A percentile compares a stretch with the other conserved stretches of the same genome.
Conservation (phyloP, 2,888 invertebrate species). For the Ectemnius lituratus region DNA sequence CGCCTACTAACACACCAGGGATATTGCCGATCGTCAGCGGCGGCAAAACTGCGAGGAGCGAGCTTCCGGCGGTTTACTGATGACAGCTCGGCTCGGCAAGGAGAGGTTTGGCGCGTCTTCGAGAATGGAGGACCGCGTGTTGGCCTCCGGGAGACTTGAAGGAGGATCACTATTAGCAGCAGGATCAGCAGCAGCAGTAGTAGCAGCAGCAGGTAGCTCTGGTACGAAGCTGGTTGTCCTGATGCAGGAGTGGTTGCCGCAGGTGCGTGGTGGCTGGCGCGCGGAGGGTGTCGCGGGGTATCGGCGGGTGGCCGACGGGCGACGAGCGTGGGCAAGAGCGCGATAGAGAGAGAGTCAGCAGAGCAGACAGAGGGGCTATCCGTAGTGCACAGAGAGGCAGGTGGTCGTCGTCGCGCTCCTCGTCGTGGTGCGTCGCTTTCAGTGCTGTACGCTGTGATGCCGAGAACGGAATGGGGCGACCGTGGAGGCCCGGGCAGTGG, state of each 20-base stretch:
- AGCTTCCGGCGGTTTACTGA: background rate
- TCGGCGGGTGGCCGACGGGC: background rate
- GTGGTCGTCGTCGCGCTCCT: constrained; percentile 63
- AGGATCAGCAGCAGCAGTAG: background rate
- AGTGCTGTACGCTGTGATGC: constrained; percentile 76
- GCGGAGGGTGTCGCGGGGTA: background rate
- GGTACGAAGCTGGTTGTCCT: background rate
- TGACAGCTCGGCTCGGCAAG: constrained; percentile 1
- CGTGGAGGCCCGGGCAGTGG: constrained; percentile 77
- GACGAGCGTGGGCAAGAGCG: constrained; percentile 8
- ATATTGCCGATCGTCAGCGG: background rate
- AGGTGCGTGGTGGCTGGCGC: constrained; percentile 6
- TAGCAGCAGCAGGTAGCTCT: background rate
- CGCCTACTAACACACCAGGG: no score
- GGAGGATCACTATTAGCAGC: background rate
- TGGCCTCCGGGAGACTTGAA: background rate
- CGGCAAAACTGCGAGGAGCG: constrained; percentile 6
- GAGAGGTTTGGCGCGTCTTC: background rate
- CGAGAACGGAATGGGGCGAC: constrained; percentile 78
- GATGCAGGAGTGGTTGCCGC: constrained; percentile 4
- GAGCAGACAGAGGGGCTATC: constrained; percentile 56
- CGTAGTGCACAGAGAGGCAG: constrained; percentile 56
- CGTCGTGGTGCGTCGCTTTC: constrained; percentile 61
- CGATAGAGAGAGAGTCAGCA: constrained; percentile 29
- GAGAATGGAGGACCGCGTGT: background rate